Evolutionary conservation across 2,113 vertebrate genomes (phyloP).

Genomic region (Astur gentilis): DNA sequence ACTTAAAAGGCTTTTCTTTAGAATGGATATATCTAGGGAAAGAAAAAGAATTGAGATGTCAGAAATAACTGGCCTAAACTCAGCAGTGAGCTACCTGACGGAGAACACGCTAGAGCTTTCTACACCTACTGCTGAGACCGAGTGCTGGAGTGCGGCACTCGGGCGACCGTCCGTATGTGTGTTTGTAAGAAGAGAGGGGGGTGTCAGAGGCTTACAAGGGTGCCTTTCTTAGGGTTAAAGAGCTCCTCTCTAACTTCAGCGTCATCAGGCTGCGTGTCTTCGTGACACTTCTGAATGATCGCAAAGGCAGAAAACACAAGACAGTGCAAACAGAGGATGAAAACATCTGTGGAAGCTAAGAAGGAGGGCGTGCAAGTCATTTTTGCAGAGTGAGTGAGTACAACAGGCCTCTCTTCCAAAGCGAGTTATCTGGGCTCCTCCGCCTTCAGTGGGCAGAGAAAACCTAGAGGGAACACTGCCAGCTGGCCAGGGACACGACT

Average conservation of each 20-base stretch:
- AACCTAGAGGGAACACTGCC: background rate
- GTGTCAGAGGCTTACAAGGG: background rate
- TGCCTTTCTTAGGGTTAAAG: background rate
- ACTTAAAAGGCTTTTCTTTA: constrained; percentile 99
- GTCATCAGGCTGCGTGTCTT: background rate
- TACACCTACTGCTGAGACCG: background rate
- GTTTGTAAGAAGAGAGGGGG: background rate
- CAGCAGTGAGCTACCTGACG: background rate
- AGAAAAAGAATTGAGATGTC: constrained; percentile 28
- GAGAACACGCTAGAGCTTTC: background rate
- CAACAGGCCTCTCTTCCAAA: background rate
- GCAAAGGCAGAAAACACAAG: background rate
- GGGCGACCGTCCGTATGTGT: rapidly evolving
- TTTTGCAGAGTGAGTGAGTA: background rate
- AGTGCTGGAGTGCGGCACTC: rapidly evolving
- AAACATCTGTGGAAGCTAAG: background rate
- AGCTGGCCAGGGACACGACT: background rate
- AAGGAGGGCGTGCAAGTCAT: background rate
- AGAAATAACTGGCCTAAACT: background rate
- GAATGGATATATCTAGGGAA: constrained; percentile 94
- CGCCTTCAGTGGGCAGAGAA: background rate
- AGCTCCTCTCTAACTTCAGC: background rate
- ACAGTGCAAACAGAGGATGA: background rate
- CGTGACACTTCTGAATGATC: background rate
- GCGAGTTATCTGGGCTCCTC: background rate